These are phyloP conservation scores for Philhelius pedissequus DNA, from an alignment of 2,888 invertebrate genomes.

Conservation along the genomic window DNA sequence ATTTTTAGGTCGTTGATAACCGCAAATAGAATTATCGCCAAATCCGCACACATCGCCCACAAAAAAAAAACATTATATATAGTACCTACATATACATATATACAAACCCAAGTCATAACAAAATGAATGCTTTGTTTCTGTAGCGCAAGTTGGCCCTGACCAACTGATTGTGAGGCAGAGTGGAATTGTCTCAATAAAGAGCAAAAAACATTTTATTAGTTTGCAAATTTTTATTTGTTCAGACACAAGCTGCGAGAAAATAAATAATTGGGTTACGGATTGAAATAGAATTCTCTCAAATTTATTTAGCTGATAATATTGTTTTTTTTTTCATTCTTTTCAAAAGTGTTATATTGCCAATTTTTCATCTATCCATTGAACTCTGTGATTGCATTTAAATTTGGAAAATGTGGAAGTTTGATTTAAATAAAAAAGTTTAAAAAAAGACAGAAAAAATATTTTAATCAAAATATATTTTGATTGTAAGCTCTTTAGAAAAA, in stretches of 20 bases:
- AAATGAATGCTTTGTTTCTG: neutral
- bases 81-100: too few relatives aligned
- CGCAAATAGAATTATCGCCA: conserved; percentile 9
- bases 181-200: neutral
- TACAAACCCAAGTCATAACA: neutral
- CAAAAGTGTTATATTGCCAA: too few relatives aligned
- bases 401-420: too few relatives aligned
- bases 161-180: neutral
- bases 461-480: too few relatives aligned
- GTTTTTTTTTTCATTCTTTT: too few relatives aligned
- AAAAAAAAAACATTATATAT: neutral
- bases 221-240: neutral
- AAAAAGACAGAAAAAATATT: too few relatives aligned
- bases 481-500: too few relatives aligned
- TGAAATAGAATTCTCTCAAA: too few relatives aligned
- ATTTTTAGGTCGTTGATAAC: conserved; percentile 16
- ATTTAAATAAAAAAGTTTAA: too few relatives aligned
- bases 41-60: neutral
- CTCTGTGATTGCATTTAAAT: too few relatives aligned
- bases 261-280: neutral
- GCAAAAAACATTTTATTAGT: neutral
- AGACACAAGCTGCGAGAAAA: neutral
- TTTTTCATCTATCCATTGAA: too few relatives aligned
- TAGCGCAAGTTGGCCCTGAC: neutral
- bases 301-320: too few relatives aligned